Conservation (phyloP, 2,113 vertebrate species). For the Strix aluco region DNA sequence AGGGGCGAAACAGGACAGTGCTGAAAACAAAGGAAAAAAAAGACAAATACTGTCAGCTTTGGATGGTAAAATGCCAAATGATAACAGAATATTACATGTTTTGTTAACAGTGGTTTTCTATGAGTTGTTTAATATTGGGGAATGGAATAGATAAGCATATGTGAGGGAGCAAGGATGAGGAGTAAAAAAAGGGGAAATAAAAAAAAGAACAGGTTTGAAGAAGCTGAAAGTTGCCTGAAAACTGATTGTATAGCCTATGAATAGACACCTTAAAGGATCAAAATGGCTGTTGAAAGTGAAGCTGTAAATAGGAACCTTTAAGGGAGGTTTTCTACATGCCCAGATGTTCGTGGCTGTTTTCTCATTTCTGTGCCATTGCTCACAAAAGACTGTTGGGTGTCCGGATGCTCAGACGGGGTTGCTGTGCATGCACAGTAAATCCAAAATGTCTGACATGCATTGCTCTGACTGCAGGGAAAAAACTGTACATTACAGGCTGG, state of each 20-base stretch:
- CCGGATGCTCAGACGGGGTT: not conserved
- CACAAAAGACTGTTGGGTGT: not conserved
- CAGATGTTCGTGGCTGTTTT: not conserved
- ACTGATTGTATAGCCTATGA: not conserved
- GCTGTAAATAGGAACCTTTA: not conserved
- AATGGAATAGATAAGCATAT: slow-evolving; percentile 20
- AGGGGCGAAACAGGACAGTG: not conserved
- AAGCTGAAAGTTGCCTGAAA: slow-evolving; percentile 8
- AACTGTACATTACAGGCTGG: slow-evolving; percentile 24
- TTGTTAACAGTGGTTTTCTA: slow-evolving; percentile 32
- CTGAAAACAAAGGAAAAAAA: slow-evolving; percentile 30
- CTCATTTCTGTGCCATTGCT: not conserved
- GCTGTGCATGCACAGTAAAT: slow-evolving; percentile 20
- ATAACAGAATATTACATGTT: slow-evolving; percentile 45
- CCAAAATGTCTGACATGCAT: slow-evolving; percentile 56
- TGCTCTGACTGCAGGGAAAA: slow-evolving; percentile 47
- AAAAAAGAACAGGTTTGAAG: not conserved
- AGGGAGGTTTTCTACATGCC: not conserved
- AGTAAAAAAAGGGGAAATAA: not conserved
- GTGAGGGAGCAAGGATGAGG: not conserved
- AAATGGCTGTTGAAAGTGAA: slow-evolving; percentile 16
- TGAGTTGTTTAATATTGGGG: not conserved
- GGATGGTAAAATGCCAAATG: slow-evolving; percentile 30
- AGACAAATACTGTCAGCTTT: slow-evolving; percentile 6
- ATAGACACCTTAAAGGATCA: not conserved